phyloP scores from a whole-genome alignment of 2,797 vertebrate genomes.

The Synaphobranchus kaupii region DNA sequence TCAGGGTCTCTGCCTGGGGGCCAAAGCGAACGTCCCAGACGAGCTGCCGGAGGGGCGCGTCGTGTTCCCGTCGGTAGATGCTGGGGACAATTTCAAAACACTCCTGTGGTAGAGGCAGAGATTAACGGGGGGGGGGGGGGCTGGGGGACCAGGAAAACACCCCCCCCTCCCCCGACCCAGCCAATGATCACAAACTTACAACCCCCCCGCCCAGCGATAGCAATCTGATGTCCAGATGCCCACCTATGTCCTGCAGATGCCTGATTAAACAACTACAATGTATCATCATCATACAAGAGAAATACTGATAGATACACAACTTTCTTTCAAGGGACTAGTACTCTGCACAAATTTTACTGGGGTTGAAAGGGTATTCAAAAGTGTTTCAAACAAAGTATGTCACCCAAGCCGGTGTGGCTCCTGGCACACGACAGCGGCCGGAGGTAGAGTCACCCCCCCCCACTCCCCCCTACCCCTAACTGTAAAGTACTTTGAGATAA shows the following conservation, averaged over 20 bases:
- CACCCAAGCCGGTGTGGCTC: background rate
- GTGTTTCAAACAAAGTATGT: background rate
- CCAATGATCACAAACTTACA: too few relatives aligned
- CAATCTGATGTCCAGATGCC: too few relatives aligned
- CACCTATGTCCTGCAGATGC: too few relatives aligned
- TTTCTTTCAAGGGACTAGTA: background rate
- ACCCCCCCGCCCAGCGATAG: too few relatives aligned
- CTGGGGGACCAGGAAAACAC: too few relatives aligned
- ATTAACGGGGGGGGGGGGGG: too few relatives aligned
- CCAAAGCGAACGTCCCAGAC: background rate
- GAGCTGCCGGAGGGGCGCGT: too few relatives aligned
- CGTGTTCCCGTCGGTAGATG: background rate
- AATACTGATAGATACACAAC: background rate
- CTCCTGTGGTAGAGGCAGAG: too few relatives aligned
- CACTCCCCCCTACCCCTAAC: background rate
- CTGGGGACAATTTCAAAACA: too few relatives aligned
- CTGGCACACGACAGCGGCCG: background rate
- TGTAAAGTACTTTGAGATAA: background rate
- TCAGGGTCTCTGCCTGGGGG: background rate
- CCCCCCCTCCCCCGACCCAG: too few relatives aligned
- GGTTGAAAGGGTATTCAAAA: too few relatives aligned
- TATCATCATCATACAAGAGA: too few relatives aligned
- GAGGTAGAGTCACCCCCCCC: background rate
- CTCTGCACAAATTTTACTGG: background rate
- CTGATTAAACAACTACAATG: background rate